Evolutionary conservation across 30 jellyfish, hydroid and myxozoan species (phyloP).

Genomic region (Clytia hemisphaerica): DNA sequence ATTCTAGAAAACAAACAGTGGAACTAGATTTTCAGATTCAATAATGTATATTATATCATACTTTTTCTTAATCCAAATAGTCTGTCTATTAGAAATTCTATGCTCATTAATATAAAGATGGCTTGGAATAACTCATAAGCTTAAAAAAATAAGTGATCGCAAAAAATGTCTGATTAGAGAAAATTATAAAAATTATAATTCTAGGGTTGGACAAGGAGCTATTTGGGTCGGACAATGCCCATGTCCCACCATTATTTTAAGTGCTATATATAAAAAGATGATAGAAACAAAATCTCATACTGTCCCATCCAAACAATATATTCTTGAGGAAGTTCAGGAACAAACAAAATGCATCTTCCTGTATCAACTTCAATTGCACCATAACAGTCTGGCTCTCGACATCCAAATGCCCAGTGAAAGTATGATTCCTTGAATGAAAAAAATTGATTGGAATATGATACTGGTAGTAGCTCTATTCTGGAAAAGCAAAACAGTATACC

Average conservation of each 20-base stretch:
- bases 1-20: conserved; percentile 32
- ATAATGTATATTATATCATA: too few species aligned
- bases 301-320: conserved; percentile 95
- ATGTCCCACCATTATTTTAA: neutral
- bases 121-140: neutral
- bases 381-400: conserved; percentile 78
- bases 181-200: too few species aligned
- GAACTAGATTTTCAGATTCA: neutral
- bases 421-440: conserved; percentile 62
- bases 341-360: conserved; percentile 72
- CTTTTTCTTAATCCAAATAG: too few species aligned
- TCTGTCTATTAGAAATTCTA: neutral
- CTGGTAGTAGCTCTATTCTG: neutral
- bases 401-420: conserved; percentile 94
- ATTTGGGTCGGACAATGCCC: too few species aligned
- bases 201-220: too few species aligned
- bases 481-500: too few species aligned
- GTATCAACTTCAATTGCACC: conserved; percentile 78
- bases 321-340: conserved; percentile 73
- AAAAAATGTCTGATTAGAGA: neutral
- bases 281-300: conserved; percentile 13
- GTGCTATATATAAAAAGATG: neutral
- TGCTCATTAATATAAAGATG: neutral
- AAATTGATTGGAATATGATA: neutral
- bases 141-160: too few species aligned